Conservation (phyloP, 2,797 vertebrate species). For the Ptychadena robeensis region DNA sequence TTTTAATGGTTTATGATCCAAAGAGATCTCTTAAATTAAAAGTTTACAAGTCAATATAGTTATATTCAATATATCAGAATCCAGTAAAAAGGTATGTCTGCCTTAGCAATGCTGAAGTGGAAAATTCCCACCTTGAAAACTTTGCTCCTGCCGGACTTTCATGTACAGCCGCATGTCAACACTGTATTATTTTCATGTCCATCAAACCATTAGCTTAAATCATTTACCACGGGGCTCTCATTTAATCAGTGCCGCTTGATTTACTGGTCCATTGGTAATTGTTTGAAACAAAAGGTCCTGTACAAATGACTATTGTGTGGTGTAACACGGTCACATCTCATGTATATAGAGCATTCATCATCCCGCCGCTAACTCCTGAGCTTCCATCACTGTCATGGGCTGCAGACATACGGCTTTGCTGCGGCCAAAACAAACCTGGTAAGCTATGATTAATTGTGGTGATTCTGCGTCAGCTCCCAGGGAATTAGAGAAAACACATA, state of each 20-base stretch:
- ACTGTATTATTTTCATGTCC: constrained; percentile 26
- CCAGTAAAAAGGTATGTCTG: background rate
- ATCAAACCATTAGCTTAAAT: constrained; percentile 50
- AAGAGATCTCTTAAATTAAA: too few species aligned
- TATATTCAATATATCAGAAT: too few species aligned
- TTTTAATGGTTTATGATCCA: too few species aligned
- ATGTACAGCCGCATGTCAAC: constrained; percentile 13
- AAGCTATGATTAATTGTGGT: constrained; percentile 31
- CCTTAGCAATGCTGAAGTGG: background rate
- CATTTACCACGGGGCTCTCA: constrained; percentile 40
- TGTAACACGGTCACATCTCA: constrained; percentile 46
- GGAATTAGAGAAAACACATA: background rate
- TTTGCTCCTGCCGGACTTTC: background rate
- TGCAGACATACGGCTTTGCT: constrained; percentile 25
- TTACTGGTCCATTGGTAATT: constrained; percentile 50
- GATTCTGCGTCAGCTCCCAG: background rate
- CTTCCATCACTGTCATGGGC: constrained; percentile 21
- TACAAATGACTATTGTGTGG: constrained; percentile 42
- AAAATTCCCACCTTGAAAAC: constrained; percentile 1
- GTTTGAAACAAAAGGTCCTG: constrained; percentile 45
- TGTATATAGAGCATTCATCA: constrained; percentile 53
- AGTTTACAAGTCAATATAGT: too few species aligned
- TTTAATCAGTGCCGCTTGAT: constrained; percentile 50
- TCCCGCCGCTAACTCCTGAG: background rate
- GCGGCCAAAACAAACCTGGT: constrained; percentile 22